Base-by-base conservation (phyloP, 2,888 invertebrate genomes). In the Hemithea aestivaria region DNA sequence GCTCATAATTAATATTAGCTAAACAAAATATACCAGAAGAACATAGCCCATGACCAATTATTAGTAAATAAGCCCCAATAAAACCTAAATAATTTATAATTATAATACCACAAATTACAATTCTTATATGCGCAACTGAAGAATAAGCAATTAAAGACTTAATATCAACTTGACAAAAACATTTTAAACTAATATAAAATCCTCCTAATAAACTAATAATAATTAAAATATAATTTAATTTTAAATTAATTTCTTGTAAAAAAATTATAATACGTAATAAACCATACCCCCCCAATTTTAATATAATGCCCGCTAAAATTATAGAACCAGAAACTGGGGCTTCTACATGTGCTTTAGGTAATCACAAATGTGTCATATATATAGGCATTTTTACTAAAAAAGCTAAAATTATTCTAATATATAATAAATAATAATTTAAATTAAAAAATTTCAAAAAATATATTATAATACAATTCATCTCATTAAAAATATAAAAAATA, bases 301-400 rank as follows among this genome's bases (percentile, higher is more conserved):
- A 85, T 62, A 93, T 88, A 74, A 93, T 79, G 0, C 91, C 92
- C 0, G 92, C 93, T 76, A 93, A 90, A 89, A 93, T 90, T 79
- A 93, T 93, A 1, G 92, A 93, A 0, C 93, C 92, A 1, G 90
- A 87, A 49, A 93, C 87, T 2, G 93, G 92, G 37, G 93, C 93
- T 51, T 93, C 93, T 1, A 93, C 92, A 90, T 93, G 93, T 75
- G 93, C 93, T 35, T 92, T 92, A 44, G 92, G 92, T 16, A 93
- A 70, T 65, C 93, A 93, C 62, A 92, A 80, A 89, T 93, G 92
- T 75, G 90, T 70, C 65, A 90, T 84, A 90, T 89, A 93, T 67
- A 92, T 89, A 2, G 93, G 92, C 61, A 92, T 88, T 75, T 93
- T 93, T 1, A 92, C 89, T 75, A 92, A 89, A 91, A 93, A 93